These are phyloP conservation scores for Leptothorax acervorum DNA, from an alignment of 2,888 invertebrate genomes.

Conservation along the genomic window DNA sequence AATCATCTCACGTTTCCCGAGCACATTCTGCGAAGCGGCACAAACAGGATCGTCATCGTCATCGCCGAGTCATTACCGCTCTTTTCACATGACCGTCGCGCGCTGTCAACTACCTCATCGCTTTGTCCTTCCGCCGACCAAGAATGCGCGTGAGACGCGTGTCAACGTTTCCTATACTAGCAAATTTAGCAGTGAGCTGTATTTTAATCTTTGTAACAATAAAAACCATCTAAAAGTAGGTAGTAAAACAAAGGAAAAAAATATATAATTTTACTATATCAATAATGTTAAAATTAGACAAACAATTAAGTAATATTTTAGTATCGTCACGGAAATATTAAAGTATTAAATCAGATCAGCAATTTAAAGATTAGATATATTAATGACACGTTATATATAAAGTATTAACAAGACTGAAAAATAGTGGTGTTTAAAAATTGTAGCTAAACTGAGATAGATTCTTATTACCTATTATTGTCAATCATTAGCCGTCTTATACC, in stretches of 20 bases:
- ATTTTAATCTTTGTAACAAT: background rate
- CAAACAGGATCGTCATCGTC: conserved; percentile 61
- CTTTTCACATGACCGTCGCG: conserved; percentile 46
- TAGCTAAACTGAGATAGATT: background rate
- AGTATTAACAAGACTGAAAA: background rate
- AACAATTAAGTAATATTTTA: background rate
- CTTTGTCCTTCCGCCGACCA: conserved; percentile 32
- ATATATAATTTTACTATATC: background rate
- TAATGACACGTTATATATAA: background rate
- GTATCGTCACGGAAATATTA: background rate
- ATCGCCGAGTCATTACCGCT: conserved; percentile 56
- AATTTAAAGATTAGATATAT: background rate
- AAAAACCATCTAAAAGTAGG: background rate
- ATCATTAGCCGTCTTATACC: background rate
- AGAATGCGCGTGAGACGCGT: conserved; percentile 24
- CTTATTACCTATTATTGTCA: background rate
- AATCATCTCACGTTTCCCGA: conserved; percentile 42
- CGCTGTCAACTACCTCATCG: conserved; percentile 57
- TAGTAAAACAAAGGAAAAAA: too few species aligned
- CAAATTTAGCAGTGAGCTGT: background rate
- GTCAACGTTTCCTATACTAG: conserved; percentile 24
- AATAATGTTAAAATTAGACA: background rate
- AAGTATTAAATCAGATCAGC: background rate
- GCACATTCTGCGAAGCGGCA: conserved; percentile 49
- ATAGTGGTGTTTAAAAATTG: background rate